Conservation (phyloP, 2,797 vertebrate species). For the Myotis myotis region DNA sequence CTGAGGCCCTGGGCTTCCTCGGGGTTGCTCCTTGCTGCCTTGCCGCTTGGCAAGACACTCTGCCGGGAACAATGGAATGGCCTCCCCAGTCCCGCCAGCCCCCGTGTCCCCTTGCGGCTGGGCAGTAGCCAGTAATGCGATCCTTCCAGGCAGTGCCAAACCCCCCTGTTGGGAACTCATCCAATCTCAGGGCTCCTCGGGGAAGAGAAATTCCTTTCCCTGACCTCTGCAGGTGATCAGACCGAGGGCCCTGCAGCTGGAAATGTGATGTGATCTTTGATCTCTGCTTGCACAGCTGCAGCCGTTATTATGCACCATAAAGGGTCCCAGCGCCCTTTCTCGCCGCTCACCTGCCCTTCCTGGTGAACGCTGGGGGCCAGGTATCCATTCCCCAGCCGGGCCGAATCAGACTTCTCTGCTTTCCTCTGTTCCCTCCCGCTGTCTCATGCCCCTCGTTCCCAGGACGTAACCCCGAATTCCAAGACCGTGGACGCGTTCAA, state of each 20-base stretch:
- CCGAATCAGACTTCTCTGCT: neutral
- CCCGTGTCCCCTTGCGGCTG: conserved; percentile 62
- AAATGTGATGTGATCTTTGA: conserved; percentile 81
- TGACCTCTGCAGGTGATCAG: conserved; percentile 80
- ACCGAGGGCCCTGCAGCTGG: conserved; percentile 72
- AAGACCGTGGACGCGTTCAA: neutral
- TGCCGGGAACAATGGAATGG: neutral
- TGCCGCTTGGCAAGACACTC: conserved; percentile 4
- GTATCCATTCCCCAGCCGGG: neutral
- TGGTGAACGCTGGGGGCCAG: neutral
- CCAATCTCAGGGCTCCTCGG: conserved; percentile 72
- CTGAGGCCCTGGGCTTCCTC: neutral
- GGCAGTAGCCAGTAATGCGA: conserved; percentile 78
- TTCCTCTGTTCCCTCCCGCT: neutral
- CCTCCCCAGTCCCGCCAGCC: conserved; percentile 42
- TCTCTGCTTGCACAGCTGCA: conserved; percentile 80
- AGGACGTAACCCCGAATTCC: conserved; percentile 54
- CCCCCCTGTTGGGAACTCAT: conserved; percentile 70
- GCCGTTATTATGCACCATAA: conserved; percentile 64
- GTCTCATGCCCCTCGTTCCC: neutral
- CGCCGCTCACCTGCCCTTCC: conserved; percentile 68
- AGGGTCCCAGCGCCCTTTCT: conserved; percentile 23
- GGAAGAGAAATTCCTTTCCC: conserved; percentile 78
- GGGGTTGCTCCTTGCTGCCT: neutral
- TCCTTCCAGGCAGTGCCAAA: conserved; percentile 59